These are phyloP conservation scores for Drosophila lini DNA, from an alignment of 1,140 invertebrate genomes.

Conservation along the genomic window DNA sequence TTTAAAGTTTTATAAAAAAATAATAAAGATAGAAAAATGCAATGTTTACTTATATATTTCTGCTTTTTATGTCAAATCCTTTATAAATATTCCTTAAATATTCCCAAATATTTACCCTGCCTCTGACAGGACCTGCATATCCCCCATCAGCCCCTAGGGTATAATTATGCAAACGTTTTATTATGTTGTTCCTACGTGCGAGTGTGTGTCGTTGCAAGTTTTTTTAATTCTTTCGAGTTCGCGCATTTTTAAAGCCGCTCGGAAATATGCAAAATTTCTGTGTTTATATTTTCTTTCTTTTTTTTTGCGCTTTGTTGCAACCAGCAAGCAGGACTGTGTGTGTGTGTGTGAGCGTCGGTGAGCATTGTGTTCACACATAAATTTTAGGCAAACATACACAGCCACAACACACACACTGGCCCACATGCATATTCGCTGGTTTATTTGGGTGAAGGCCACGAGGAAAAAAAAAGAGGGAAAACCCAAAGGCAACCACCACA, in stretches of 20 bases:
- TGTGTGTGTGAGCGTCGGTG: conserved; percentile 33
- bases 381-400: conserved; percentile 71
- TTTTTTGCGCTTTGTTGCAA: conserved; percentile 57
- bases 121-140: conserved; percentile 25
- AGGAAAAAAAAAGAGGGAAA: conserved; percentile 34
- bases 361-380: conserved; percentile 75
- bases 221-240: conserved; percentile 54
- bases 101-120: background rate
- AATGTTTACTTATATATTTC: background rate
- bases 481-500: conserved; percentile 42
- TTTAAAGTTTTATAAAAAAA: no score
- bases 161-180: conserved; percentile 70
- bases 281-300: conserved; percentile 37
- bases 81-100: conserved; percentile 5
- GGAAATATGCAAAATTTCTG: conserved; percentile 68
- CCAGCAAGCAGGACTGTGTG: conserved; percentile 12
- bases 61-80: background rate
- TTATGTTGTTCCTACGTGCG: conserved; percentile 39
- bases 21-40: background rate
- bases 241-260: conserved; percentile 68
- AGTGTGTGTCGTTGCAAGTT: conserved; percentile 20
- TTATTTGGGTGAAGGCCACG: conserved; percentile 77
- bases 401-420: conserved; percentile 13
- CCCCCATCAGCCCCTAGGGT: conserved; percentile 27
- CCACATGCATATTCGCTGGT: conserved; percentile 36